Evolutionary conservation across 2,113 vertebrate species (phyloP), one percentile per base, ranked within the genome.

Genomic region (Paradoxurus hermaphroditus): DNA sequence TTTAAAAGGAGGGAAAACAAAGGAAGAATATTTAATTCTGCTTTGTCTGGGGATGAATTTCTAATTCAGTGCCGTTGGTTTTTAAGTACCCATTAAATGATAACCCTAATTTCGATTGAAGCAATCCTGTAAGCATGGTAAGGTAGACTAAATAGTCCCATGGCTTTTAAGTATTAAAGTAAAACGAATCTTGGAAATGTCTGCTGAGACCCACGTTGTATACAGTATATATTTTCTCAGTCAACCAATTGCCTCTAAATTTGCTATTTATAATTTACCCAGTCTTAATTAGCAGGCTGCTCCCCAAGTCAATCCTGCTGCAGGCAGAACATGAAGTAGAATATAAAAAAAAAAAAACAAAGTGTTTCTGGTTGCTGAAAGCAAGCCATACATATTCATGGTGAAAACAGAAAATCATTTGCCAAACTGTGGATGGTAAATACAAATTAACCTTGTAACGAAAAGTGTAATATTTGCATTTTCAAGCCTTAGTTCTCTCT

Each of bases 371-470:
- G 62, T 62, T 62, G 41, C 68, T 56, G 70, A 95, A 97, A 98
- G 82, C 65, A 96, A 94, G 65, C 44, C 12, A 97, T 97, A 85
- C 98, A 98, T 97, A 92, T 98, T 94, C 67, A 96, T 92, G 91
- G 86, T 91, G 75, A 95, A 98, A 97, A 62, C 87, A 87, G 41
- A 94, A 91, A 97, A 96, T 94, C 31, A 97, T 96, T 98, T 93
- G 65, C 65, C 94, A 97, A 98, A 97, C 31, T 95, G 92, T 90
- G 29, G 75, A 86, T 91, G 81, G n/a, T 97, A 98, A 98, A 97
- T 89, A 98, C 97, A 97, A 98, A 97, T 97, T 98, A 98, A 98
- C 97, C 95, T 87, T 94, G 94, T 86, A 87, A 98, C 16, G 46
- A 81, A 86, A 98, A 97, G 92, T 96, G 39, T 94, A 96, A 88